A percentile compares a stretch with the other conserved stretches of the same genome.
phyloP scores from a whole-genome alignment of 2,888 invertebrate species.

The Agrotis clavis region DNA sequence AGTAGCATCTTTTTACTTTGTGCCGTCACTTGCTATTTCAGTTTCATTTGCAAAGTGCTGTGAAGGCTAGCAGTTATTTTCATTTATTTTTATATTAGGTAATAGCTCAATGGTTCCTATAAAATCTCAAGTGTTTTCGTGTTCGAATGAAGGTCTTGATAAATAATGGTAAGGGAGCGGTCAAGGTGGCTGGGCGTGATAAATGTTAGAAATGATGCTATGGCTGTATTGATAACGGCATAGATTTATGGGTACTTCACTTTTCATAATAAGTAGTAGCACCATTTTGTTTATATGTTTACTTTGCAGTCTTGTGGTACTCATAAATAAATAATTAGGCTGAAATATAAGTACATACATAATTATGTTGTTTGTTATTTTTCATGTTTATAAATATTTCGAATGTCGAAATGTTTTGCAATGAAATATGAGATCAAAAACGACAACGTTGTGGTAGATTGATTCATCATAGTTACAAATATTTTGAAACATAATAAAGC shows the following conservation, averaged over 20 bases:
- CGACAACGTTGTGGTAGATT: not conserved
- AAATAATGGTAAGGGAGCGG: slow-evolving; percentile 68
- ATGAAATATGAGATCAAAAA: not conserved
- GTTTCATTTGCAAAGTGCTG: slow-evolving; percentile 55
- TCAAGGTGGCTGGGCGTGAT: slow-evolving; percentile 64
- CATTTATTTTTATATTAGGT: slow-evolving; percentile 21
- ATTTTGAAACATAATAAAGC: not conserved
- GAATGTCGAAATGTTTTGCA: slow-evolving; percentile 9
- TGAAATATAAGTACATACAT: not conserved
- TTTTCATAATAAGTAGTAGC: slow-evolving; percentile 9
- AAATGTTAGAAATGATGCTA: slow-evolving; percentile 30
- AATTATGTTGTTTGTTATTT: not conserved
- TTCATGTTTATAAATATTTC: slow-evolving; percentile 3
- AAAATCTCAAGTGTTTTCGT: slow-evolving; percentile 64
- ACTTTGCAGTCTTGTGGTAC: slow-evolving; percentile 11
- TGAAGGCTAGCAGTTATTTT: slow-evolving; percentile 16
- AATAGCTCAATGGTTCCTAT: slow-evolving; percentile 53
- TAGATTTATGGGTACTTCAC: slow-evolving; percentile 42
- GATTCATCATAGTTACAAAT: not conserved
- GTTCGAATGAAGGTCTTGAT: slow-evolving; percentile 63
- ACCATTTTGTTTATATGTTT: slow-evolving; percentile 17
- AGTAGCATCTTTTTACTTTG: slow-evolving; percentile 23
- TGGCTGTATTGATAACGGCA: slow-evolving; percentile 53
- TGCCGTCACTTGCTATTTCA: slow-evolving; percentile 27
- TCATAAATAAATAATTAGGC: not conserved